Conservation (phyloP, 2,888 invertebrate genomes). For the Choristoneura rosaceana region DNA sequence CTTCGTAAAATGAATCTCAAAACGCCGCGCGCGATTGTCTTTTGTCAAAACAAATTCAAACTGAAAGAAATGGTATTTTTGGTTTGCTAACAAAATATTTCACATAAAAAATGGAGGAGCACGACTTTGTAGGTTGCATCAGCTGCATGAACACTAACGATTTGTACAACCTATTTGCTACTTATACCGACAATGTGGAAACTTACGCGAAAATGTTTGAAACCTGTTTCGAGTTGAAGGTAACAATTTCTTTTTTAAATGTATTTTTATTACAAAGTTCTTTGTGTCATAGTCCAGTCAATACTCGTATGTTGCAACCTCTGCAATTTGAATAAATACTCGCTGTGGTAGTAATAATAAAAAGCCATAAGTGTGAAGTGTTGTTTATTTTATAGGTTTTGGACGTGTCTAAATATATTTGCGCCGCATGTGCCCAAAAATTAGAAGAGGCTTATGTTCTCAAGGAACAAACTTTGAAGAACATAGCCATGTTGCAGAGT, state of each 20-base stretch:
- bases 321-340: neutral
- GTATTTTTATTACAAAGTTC: constrained; percentile 19
- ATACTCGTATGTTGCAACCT: neutral
- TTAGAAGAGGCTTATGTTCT: constrained; percentile 64
- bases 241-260: constrained; percentile 49
- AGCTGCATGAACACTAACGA: constrained; percentile 78
- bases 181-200: constrained; percentile 72
- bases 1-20: constrained; percentile 9
- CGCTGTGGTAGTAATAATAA: neutral
- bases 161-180: constrained; percentile 82
- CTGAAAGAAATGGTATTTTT: constrained; percentile 47
- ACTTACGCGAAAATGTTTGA: constrained; percentile 78
- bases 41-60: constrained; percentile 49
- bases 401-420: constrained; percentile 69
- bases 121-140: constrained; percentile 80
- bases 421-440: constrained; percentile 66
- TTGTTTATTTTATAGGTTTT: constrained; percentile 60
- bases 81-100: constrained; percentile 32
- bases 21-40: constrained; percentile 42
- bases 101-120: constrained; percentile 68
- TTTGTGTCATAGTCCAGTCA: constrained; percentile 10
- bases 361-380: neutral
- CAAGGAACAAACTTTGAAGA: constrained; percentile 67
- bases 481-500: constrained; percentile 62
- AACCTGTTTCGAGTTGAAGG: constrained; percentile 78